These are phyloP conservation scores for Romanomermis culicivorax DNA, from an alignment of 2,888 invertebrate species.

Conservation along the genomic window DNA sequence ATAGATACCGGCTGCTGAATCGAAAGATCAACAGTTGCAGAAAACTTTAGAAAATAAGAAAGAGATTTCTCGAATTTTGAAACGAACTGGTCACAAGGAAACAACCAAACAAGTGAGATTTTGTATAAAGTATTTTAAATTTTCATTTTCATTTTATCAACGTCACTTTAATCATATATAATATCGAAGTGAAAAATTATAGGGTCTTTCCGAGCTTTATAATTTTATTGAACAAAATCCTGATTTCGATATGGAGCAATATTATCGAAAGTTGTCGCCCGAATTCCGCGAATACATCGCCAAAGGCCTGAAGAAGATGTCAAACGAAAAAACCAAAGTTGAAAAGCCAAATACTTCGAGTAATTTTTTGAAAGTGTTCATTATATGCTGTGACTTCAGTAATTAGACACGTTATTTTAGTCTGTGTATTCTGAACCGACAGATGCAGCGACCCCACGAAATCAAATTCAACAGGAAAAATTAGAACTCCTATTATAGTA, in stretches of 20 bases:
- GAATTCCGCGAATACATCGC: constrained; percentile 24
- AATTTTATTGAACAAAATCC: constrained; percentile 31
- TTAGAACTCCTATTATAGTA: no score
- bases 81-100: constrained; percentile 7
- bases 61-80: constrained; percentile 9
- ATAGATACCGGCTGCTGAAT: neutral
- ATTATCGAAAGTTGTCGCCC: constrained; percentile 29
- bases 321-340: no score
- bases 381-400: no score
- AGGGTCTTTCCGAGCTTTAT: constrained; percentile 31
- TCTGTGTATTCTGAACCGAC: no score
- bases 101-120: constrained; percentile 8
- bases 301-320: neutral
- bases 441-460: no score
- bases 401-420: no score
- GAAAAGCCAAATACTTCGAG: no score
- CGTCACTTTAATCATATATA: neutral
- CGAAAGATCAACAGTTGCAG: neutral
- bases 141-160: neutral
- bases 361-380: no score
- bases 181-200: constrained; percentile 4
- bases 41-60: neutral
- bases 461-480: no score
- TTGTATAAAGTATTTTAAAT: neutral
- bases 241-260: constrained; percentile 30